Evolutionary conservation across 2,888 invertebrate genomes (phyloP).

Genomic region (Caenorhabditis sinica): DNA sequence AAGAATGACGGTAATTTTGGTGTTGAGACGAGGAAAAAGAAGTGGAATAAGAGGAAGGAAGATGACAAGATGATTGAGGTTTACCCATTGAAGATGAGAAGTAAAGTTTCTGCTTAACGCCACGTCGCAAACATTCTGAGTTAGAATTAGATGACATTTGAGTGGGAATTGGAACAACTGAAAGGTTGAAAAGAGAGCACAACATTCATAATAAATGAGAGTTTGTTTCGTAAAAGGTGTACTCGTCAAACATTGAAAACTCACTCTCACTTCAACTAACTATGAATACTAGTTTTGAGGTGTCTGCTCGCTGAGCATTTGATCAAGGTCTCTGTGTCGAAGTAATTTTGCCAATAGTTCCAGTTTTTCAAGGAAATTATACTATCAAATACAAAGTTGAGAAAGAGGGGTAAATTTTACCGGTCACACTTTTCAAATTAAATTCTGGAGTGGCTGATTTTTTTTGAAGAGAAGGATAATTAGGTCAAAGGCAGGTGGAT

Average conservation of each 20-base stretch:
- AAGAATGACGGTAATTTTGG: conserved; percentile 54
- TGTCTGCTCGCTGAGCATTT: background rate
- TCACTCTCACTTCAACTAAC: conserved; percentile 8
- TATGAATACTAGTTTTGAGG: conserved; percentile 30
- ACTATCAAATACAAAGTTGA: background rate
- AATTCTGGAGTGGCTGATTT: conserved; percentile 4
- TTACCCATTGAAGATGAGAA: background rate
- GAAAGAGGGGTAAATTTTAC: too few species aligned
- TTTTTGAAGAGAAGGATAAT: conserved; percentile 4
- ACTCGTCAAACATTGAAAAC: conserved; percentile 53
- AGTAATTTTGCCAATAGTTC: background rate
- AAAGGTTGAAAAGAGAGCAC: conserved; percentile 23
- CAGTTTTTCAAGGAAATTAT: background rate
- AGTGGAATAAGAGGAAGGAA: conserved; percentile 8
- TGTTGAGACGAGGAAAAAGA: conserved; percentile 12
- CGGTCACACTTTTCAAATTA: background rate
- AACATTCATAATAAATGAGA: conserved; percentile 56
- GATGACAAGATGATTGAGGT: conserved; percentile 60
- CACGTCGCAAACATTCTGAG: conserved; percentile 17
- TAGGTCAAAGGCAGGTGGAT: background rate
- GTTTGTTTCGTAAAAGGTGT: conserved; percentile 24
- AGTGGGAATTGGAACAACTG: background rate
- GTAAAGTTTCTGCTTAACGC: background rate
- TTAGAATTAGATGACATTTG: conserved; percentile 18
- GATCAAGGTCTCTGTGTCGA: background rate